Evolutionary conservation across 2,888 invertebrate species (phyloP), one percentile per base, ranked within the genome.

Genomic region (Empis stercorea): DNA sequence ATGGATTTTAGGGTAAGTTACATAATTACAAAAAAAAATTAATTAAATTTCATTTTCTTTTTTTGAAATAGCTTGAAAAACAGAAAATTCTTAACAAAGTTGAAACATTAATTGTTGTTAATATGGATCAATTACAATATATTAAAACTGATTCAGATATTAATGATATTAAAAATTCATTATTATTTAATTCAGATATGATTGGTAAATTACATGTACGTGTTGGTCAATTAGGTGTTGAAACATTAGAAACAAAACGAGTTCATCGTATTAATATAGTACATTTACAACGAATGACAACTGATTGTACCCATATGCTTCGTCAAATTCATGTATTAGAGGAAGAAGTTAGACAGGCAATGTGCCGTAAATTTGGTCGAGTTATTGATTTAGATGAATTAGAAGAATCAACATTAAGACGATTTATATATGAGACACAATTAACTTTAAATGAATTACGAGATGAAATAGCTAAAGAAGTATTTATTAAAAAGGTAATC

Each of bases 61-160:
- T n/a, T n/a, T n/a, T 38, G 2, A 27, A 7, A 14, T 57, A 87
- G 83, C 71, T 76, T 58, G 77, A 81, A 62, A 80, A 85, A 65
- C 91, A 91, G 65, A 74, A 73, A 50, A 75, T 81, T 61, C 66
- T 93, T 60, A 92, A 92, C 59, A 79, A 87, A 47, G 78, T 92
- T 3, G 78, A 82, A 44, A 74, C 79, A 48, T 76, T 81, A 4
- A 75, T 85, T 1, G 68, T 86, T 9, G 59, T 88, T 17, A 77
- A 78, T 30, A 75, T 85, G 57, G 75, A 80, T 60, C 87, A 87
- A 60, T 69, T 87, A 17, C 75, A 78, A 57, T 73, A 76, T 57
- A 70, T 75, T 39, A 59, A 57, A 10, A 68, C 76, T 6, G 72
- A 74, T 1, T 63, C 73, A 0, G 71, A 72, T 2, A 56, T 73